Conservation (phyloP, 1,140 invertebrate species). For the Cotesia typhae region DNA sequence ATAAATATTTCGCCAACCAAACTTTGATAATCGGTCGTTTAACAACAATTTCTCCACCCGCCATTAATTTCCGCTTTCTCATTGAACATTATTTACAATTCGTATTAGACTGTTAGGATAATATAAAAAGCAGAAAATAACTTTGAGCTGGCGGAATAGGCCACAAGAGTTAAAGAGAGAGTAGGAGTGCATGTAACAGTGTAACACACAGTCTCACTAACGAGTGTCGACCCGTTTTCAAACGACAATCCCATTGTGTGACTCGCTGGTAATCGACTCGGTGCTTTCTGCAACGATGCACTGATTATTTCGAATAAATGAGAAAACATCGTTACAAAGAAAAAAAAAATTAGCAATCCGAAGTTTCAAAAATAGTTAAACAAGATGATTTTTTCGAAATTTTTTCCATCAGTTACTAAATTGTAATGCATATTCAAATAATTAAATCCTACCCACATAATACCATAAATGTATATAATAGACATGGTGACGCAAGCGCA, state of each 20-base stretch:
- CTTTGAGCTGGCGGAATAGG: background rate
- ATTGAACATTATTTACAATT: background rate
- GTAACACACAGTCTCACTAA: slow-evolving; percentile 20
- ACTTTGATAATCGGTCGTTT: too few relatives aligned
- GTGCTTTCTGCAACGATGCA: slow-evolving; percentile 19
- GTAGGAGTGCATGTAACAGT: background rate
- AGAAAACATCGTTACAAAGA: background rate
- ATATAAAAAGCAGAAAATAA: slow-evolving; percentile 1
- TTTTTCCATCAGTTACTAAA: too few relatives aligned
- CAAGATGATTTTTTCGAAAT: too few relatives aligned
- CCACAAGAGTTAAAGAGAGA: background rate
- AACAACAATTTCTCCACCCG: background rate
- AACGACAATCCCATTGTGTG: slow-evolving; percentile 32
- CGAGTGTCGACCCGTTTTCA: slow-evolving; percentile 32
- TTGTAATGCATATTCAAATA: too few relatives aligned
- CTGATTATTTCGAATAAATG: slow-evolving; percentile 18
- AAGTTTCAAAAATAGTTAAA: background rate
- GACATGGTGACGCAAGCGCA: slow-evolving; percentile 13
- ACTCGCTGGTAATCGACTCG: slow-evolving; percentile 26
- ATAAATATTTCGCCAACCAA: too few relatives aligned
- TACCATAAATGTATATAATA: background rate
- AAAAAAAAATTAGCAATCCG: slow-evolving; percentile 2
- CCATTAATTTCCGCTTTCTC: too few relatives aligned
- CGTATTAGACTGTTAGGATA: background rate
- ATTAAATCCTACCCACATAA: too few relatives aligned